phyloP scores from a whole-genome alignment of 2,113 vertebrate species.

The Chloebia gouldiae region DNA sequence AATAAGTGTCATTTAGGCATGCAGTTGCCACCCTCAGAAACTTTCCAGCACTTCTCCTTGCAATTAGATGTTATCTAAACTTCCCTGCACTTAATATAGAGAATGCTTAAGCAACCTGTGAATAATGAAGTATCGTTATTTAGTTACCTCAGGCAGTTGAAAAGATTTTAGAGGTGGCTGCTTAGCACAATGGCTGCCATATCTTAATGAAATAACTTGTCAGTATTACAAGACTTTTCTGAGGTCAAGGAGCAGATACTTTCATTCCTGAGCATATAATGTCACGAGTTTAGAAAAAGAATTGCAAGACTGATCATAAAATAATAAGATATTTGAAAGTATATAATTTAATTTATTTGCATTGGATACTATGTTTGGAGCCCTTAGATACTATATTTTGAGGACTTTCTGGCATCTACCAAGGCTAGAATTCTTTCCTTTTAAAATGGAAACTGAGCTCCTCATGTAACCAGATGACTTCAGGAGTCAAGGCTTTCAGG shows the following conservation, averaged over 20 bases:
- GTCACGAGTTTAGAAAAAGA: background rate
- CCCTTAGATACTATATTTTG: background rate
- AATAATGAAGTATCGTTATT: background rate
- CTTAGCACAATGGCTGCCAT: background rate
- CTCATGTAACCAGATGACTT: background rate
- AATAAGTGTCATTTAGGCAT: constrained; percentile 59
- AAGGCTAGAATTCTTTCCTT: background rate
- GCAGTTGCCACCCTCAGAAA: constrained; percentile 43
- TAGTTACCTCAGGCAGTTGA: background rate
- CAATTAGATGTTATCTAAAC: constrained; percentile 57
- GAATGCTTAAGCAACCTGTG: constrained; percentile 20
- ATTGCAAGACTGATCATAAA: background rate
- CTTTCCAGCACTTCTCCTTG: constrained; percentile 33
- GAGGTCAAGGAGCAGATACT: background rate
- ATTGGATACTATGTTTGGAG: background rate
- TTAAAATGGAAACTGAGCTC: background rate
- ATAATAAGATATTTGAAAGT: background rate
- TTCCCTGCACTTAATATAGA: constrained; percentile 7
- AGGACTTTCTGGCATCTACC: background rate
- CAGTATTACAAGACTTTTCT: background rate
- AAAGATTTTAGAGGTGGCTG: constrained; percentile 6
- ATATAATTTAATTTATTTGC: background rate
- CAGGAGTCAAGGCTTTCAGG: background rate
- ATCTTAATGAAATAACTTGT: background rate
- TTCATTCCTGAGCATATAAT: background rate